Conservation (phyloP, 1,140 invertebrate genomes). For the Ectropis grisescens region DNA sequence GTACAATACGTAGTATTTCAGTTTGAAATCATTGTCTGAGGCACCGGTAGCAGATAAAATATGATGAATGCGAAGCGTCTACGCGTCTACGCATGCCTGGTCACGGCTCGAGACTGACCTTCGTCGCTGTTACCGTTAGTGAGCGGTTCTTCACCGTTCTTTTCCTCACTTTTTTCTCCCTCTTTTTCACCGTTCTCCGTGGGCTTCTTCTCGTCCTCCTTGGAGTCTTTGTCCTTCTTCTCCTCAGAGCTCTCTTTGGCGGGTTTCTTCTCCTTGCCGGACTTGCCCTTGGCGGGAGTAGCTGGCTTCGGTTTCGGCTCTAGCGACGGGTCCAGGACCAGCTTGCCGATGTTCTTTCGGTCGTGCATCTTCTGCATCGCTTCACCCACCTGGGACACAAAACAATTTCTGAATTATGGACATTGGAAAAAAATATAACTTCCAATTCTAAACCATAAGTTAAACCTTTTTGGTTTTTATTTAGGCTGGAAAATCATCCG, state of each 20-base stretch:
- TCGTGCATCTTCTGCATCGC: slow-evolving; percentile 95
- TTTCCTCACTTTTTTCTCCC: slow-evolving; percentile 47
- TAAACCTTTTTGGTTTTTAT: too few species aligned
- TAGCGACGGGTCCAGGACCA: slow-evolving; percentile 84
- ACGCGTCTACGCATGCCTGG: slow-evolving; percentile 56
- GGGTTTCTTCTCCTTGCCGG: slow-evolving; percentile 77
- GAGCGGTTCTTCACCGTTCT: slow-evolving; percentile 64
- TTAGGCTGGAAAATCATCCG: too few species aligned
- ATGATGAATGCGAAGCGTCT: slow-evolving; percentile 26
- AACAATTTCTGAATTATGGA: slow-evolving; percentile 2
- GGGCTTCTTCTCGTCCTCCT: slow-evolving; percentile 73
- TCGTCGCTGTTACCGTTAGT: slow-evolving; percentile 69
- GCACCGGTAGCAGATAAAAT: too few species aligned
- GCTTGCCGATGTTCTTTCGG: slow-evolving; percentile 91
- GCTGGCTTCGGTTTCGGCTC: slow-evolving; percentile 84
- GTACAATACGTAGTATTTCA: too few species aligned
- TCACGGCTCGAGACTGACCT: slow-evolving; percentile 58
- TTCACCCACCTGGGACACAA: slow-evolving; percentile 76
- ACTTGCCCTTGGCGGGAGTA: slow-evolving; percentile 80
- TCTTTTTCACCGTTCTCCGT: slow-evolving; percentile 59
- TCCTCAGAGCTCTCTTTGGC: slow-evolving; percentile 76
- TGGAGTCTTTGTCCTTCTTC: slow-evolving; percentile 76
- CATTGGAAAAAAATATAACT: background rate
- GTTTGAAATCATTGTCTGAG: too few species aligned
- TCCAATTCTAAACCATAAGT: too few species aligned